Evolutionary conservation across 1,140 invertebrate genomes (phyloP).

Genomic region (Drosophila suzukii): DNA sequence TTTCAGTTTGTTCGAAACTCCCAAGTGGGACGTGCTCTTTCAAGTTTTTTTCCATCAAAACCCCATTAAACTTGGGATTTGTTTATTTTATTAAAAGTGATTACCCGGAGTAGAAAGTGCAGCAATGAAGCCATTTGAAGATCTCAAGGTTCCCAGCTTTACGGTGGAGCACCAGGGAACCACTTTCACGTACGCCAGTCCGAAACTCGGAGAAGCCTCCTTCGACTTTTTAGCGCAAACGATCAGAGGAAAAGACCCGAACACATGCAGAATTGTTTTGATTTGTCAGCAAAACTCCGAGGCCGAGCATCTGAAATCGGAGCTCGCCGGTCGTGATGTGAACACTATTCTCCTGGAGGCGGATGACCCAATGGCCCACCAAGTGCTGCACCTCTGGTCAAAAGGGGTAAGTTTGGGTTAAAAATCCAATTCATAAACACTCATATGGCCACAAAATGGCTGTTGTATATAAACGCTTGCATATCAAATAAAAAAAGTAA

Average conservation of each 20-base stretch:
- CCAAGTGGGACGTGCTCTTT: no score
- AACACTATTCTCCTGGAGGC: neutral
- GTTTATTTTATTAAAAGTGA: neutral
- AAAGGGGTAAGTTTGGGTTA: neutral
- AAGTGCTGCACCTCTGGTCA: slow-evolving; percentile 1
- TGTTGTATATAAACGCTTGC: neutral
- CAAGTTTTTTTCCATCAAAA: neutral
- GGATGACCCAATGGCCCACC: neutral
- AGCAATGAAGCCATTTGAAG: neutral
- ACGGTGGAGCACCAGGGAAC: neutral
- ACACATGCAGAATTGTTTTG: neutral
- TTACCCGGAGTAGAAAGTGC: neutral
- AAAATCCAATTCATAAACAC: neutral
- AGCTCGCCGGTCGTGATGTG: neutral
- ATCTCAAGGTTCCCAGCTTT: neutral
- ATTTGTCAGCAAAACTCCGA: slow-evolving; percentile 2
- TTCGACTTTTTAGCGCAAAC: neutral
- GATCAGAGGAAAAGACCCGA: neutral
- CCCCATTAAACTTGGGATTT: neutral
- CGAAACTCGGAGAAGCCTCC: neutral
- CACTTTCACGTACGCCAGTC: neutral
- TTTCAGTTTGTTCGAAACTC: neutral
- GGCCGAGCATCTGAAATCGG: slow-evolving; percentile 1
- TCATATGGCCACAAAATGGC: neutral
- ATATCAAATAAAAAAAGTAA: no score